Conservation (phyloP, 2,797 vertebrate genomes). For the Synaphobranchus kaupii region DNA sequence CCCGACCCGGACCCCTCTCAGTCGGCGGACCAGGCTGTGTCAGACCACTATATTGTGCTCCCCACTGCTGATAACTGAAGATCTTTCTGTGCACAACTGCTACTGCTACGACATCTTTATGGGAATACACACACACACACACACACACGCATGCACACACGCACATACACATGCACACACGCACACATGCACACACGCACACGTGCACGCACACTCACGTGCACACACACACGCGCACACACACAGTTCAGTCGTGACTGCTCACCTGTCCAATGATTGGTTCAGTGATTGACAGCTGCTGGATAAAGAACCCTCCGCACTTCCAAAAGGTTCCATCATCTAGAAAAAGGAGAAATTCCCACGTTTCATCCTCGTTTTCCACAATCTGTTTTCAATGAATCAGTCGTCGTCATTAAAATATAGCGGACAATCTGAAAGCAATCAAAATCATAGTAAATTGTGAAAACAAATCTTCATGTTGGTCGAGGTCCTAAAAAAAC, state of each 20-base stretch:
- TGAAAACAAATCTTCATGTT: background rate
- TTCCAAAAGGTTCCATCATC: slow-evolving; percentile 87
- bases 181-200: background rate
- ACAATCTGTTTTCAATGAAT: slow-evolving; percentile 1
- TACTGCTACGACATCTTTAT: slow-evolving; percentile 16
- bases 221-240: slow-evolving; percentile 25
- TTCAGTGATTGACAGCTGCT: slow-evolving; percentile 91
- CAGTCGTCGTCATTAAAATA: background rate
- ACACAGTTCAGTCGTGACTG: background rate
- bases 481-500: background rate
- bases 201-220: slow-evolving; percentile 15
- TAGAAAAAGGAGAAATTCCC: slow-evolving; percentile 55
- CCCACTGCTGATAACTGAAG: slow-evolving; percentile 35
- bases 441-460: background rate
- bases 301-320: slow-evolving; percentile 81
- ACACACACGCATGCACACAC: background rate
- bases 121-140: background rate
- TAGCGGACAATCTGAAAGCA: background rate
- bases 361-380: background rate
- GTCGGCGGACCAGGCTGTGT: slow-evolving; percentile 42
- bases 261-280: slow-evolving; percentile 82
- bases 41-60: slow-evolving; percentile 42
- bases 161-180: background rate
- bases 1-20: slow-evolving; percentile 52
- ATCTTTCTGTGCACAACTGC: background rate